Conservation (phyloP, 2,797 vertebrate species). For the Moxostoma hubbsi region DNA sequence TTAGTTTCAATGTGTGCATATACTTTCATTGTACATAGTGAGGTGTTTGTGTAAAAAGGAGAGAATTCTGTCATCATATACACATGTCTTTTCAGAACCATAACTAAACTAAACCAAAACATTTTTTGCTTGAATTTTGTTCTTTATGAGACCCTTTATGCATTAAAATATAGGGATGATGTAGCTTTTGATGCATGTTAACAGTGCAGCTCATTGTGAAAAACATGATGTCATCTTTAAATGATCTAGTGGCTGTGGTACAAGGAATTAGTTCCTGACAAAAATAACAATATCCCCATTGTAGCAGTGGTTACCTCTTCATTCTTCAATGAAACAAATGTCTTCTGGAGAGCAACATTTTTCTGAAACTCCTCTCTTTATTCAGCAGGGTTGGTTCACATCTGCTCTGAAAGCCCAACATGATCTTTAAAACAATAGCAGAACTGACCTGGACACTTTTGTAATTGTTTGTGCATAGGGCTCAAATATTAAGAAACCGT, state of each 20-base stretch:
- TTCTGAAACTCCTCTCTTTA: neutral
- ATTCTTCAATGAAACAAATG: neutral
- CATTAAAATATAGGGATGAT: neutral
- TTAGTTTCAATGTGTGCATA: neutral
- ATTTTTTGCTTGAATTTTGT: neutral
- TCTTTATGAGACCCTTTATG: neutral
- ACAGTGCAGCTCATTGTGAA: neutral
- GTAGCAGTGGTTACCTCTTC: neutral
- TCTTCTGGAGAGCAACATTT: neutral
- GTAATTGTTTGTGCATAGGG: neutral
- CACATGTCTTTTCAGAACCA: too few species aligned
- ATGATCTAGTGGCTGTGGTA: neutral
- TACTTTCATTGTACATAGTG: too few species aligned
- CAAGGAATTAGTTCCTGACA: neutral
- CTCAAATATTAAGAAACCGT: neutral
- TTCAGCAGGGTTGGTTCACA: neutral
- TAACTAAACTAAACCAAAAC: too few species aligned
- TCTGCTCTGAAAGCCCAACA: neutral
- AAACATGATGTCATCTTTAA: too few species aligned
- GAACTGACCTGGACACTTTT: constrained; percentile 11
- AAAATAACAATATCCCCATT: constrained; percentile 8
- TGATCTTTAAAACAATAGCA: neutral
- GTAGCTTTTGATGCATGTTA: constrained; percentile 7
- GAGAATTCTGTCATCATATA: too few species aligned
- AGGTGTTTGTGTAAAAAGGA: too few species aligned